phyloP scores from a whole-genome alignment of 2,113 vertebrate genomes.

The Megatriorchis doriae region DNA sequence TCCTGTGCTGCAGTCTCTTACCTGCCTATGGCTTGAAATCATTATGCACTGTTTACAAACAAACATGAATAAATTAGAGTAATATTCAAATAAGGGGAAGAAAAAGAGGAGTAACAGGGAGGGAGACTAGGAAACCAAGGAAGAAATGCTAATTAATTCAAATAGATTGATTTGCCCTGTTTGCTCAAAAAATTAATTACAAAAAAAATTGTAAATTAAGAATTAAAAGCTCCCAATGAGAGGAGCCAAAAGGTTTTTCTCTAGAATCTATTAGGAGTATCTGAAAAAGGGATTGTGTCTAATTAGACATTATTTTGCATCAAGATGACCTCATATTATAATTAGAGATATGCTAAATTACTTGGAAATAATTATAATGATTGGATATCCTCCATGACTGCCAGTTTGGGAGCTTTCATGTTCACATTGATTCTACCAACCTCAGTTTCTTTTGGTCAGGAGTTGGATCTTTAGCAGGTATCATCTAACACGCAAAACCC shows the following conservation, averaged over 20 bases:
- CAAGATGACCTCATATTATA: slow-evolving; percentile 63
- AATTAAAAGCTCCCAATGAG: slow-evolving; percentile 35
- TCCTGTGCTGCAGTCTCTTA: background rate
- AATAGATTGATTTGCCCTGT: slow-evolving; percentile 34
- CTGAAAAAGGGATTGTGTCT: slow-evolving; percentile 47
- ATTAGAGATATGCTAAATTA: slow-evolving; percentile 55
- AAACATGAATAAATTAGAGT: slow-evolving; percentile 51
- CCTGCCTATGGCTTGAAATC: background rate
- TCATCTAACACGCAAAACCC: background rate
- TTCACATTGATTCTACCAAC: background rate
- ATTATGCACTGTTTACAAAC: slow-evolving; percentile 30
- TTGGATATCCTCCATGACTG: background rate
- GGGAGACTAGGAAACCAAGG: background rate
- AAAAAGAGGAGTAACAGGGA: background rate
- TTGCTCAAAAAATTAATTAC: slow-evolving; percentile 53
- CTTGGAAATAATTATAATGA: slow-evolving; percentile 51
- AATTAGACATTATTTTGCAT: slow-evolving; percentile 54
- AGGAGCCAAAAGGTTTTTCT: slow-evolving; percentile 52
- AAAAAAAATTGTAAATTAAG: slow-evolving; percentile 3
- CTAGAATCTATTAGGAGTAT: slow-evolving; percentile 31
- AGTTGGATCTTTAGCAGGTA: background rate
- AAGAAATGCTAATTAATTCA: slow-evolving; percentile 63
- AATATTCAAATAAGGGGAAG: slow-evolving; percentile 31
- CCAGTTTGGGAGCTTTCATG: slow-evolving; percentile 9
- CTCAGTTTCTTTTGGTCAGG: background rate